A percentile compares a stretch with the other conserved stretches of the same genome.
Conservation (phyloP, 2,797 vertebrate species). For the Furcifer pardalis region DNA sequence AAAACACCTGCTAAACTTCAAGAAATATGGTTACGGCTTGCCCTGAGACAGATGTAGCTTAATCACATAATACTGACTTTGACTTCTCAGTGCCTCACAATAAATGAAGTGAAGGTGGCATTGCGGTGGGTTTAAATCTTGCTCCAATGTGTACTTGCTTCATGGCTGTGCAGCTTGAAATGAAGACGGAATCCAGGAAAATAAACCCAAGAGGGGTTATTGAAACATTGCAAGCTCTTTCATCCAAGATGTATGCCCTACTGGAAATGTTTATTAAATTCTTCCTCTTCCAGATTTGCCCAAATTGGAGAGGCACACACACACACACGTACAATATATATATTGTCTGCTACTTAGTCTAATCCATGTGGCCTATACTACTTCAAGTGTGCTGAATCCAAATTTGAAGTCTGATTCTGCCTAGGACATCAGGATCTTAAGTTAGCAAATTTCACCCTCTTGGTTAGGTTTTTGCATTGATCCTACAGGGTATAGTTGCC, state of each 20-base stretch:
- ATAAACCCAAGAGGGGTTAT: slow-evolving; percentile 44
- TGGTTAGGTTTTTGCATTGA: not conserved
- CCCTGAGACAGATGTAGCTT: slow-evolving; percentile 78
- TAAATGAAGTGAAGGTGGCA: slow-evolving; percentile 72
- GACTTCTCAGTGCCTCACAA: slow-evolving; percentile 75
- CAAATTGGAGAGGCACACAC: not conserved
- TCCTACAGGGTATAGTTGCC: no score
- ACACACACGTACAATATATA: not conserved
- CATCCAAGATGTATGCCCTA: not conserved
- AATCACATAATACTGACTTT: slow-evolving; percentile 80
- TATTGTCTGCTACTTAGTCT: no score
- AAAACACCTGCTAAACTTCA: slow-evolving; percentile 81
- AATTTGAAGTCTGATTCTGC: no score
- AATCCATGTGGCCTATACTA: no score
- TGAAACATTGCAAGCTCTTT: slow-evolving; percentile 34
- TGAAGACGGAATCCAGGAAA: slow-evolving; percentile 51
- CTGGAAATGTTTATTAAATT: not conserved
- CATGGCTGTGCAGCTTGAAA: slow-evolving; percentile 46
- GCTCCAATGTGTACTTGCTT: slow-evolving; percentile 65
- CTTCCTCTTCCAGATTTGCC: not conserved
- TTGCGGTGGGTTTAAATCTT: slow-evolving; percentile 70
- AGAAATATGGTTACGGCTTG: slow-evolving; percentile 79
- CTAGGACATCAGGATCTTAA: no score
- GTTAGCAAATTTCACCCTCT: not conserved
- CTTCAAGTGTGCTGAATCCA: no score